These are phyloP conservation scores for Drymonia ruficornis DNA, from an alignment of 2,888 invertebrate genomes.

Conservation along the genomic window DNA sequence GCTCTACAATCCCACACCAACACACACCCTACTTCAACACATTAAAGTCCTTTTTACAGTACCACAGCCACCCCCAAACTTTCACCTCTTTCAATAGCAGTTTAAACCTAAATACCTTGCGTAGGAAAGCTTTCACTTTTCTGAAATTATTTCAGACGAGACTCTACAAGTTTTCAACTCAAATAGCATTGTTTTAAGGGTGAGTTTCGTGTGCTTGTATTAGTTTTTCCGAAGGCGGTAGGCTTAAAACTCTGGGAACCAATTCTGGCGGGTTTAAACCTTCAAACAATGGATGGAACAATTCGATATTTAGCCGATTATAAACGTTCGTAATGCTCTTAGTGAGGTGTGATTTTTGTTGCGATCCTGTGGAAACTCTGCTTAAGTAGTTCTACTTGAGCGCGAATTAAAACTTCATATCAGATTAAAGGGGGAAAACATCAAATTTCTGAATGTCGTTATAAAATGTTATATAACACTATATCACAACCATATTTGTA, in stretches of 20 bases:
- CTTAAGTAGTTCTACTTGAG: slow-evolving; percentile 17
- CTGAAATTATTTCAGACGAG: slow-evolving; percentile 73
- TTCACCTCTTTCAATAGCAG: slow-evolving; percentile 84
- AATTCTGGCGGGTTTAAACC: slow-evolving; percentile 78
- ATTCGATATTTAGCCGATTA: slow-evolving; percentile 84
- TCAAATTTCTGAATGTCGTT: too few species aligned
- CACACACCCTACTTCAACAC: slow-evolving; percentile 44
- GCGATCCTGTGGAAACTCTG: slow-evolving; percentile 45
- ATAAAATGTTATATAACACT: too few species aligned
- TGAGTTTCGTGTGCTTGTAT: slow-evolving; percentile 40
- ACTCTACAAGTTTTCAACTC: slow-evolving; percentile 51
- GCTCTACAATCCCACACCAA: slow-evolving; percentile 41
- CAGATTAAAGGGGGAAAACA: background rate
- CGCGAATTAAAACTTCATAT: background rate
- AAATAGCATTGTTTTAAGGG: slow-evolving; percentile 44
- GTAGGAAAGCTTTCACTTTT: slow-evolving; percentile 84
- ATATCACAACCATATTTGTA: too few species aligned
- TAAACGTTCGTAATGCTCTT: slow-evolving; percentile 81
- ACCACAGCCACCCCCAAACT: slow-evolving; percentile 62
- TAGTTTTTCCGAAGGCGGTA: slow-evolving; percentile 75
- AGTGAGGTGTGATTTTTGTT: slow-evolving; percentile 77
- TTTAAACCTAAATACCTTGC: slow-evolving; percentile 84
- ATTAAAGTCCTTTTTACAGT: slow-evolving; percentile 48
- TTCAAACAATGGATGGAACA: slow-evolving; percentile 80
- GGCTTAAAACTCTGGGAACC: slow-evolving; percentile 82